These are phyloP conservation scores for Drosophila pegasa DNA, from an alignment of 2,888 invertebrate species.

Conservation along the genomic window DNA sequence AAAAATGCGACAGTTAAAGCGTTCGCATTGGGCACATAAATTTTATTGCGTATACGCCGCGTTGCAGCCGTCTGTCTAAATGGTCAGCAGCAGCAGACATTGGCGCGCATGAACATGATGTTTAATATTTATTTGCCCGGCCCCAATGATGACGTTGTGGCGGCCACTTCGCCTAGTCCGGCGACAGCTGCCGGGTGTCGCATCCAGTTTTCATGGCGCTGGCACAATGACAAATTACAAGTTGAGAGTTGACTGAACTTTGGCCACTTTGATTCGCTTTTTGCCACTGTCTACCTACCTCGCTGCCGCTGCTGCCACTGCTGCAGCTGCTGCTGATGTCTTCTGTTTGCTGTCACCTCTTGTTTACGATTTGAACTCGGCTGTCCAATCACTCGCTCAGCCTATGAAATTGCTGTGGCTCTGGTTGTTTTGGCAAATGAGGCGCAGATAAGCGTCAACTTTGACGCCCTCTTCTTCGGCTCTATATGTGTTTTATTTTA, in stretches of 20 bases:
- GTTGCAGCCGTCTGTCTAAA: constrained; percentile 43
- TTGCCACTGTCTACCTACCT: constrained; percentile 19
- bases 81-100: constrained; percentile 34
- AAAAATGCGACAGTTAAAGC: constrained; percentile 73
- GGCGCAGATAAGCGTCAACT: constrained; percentile 76
- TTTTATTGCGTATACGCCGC: constrained; percentile 75
- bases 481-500: constrained; percentile 27
- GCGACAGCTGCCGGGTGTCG: constrained; percentile 64
- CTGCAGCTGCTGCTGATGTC: constrained; percentile 26
- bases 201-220: constrained; percentile 54
- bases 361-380: constrained; percentile 36
- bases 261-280: constrained; percentile 48
- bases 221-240: constrained; percentile 79
- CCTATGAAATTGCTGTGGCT: constrained; percentile 74
- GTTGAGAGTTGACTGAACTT: constrained; percentile 80
- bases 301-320: not conserved
- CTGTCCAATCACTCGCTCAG: constrained; percentile 52
- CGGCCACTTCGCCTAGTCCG: constrained; percentile 49
- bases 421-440: constrained; percentile 77
- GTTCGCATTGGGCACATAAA: constrained; percentile 71
- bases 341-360: constrained; percentile 58
- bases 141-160: constrained; percentile 61
- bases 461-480: constrained; percentile 62
- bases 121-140: constrained; percentile 56
- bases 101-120: constrained; percentile 56